A percentile compares a stretch with the other conserved stretches of the same genome.
phyloP scores from a whole-genome alignment of 1,140 invertebrate species.

The Penaeus japonicus region DNA sequence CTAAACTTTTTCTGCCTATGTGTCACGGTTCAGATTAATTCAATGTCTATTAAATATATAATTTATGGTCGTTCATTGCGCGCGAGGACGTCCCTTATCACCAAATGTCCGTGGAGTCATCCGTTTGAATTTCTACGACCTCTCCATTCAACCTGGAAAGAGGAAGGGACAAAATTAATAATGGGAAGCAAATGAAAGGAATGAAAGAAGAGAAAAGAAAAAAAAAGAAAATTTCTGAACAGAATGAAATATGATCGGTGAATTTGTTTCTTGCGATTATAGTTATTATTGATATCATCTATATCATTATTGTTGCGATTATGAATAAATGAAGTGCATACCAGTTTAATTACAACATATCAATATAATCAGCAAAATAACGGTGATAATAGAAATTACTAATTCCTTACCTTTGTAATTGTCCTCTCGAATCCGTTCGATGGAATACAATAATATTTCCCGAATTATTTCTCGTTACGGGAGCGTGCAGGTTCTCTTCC shows the following conservation, averaged over 20 bases:
- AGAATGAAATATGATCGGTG: too few relatives aligned
- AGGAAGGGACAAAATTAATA: slow-evolving; percentile 9
- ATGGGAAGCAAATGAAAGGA: neutral
- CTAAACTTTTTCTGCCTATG: too few relatives aligned
- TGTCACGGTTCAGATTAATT: neutral
- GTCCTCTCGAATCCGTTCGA: slow-evolving; percentile 58
- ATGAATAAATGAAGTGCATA: too few relatives aligned
- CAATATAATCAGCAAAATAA: too few relatives aligned
- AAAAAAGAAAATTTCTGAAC: too few relatives aligned
- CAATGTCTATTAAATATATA: slow-evolving; percentile 13
- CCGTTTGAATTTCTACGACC: slow-evolving; percentile 59
- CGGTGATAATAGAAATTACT: too few relatives aligned
- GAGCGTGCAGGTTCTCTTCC: slow-evolving; percentile 49
- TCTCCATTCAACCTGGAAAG: slow-evolving; percentile 50
- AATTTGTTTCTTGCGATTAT: too few relatives aligned
- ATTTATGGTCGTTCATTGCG: neutral
- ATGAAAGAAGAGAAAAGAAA: neutral
- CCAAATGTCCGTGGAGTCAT: slow-evolving; percentile 53
- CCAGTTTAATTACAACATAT: too few relatives aligned
- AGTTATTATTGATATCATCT: too few relatives aligned
- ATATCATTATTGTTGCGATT: too few relatives aligned
- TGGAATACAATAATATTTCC: slow-evolving; percentile 60
- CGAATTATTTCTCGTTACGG: slow-evolving; percentile 49
- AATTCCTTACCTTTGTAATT: slow-evolving; percentile 54
- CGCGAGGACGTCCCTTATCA: neutral